phyloP scores from a whole-genome alignment of 2,888 invertebrate species.

The Metallyticus violacea region DNA sequence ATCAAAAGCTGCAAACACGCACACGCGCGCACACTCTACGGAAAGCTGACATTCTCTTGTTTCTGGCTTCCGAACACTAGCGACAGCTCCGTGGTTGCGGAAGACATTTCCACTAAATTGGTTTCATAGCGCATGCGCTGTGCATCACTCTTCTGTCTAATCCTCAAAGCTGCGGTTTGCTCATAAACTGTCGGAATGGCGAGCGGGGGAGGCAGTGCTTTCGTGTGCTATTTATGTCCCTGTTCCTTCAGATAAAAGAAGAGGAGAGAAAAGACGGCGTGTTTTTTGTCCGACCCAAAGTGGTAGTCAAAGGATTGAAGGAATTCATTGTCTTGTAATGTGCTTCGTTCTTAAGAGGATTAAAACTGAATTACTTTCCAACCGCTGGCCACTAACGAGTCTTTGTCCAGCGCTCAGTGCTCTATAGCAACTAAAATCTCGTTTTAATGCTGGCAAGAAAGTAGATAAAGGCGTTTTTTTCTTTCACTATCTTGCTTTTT shows the following conservation, averaged over 20 bases:
- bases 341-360: background rate
- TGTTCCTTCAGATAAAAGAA: background rate
- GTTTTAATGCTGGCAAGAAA: background rate
- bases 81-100: background rate
- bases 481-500: too few species aligned
- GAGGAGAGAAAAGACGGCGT: too few species aligned
- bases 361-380: background rate
- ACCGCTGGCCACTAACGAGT: background rate
- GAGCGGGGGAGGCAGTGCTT: too few species aligned
- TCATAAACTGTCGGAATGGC: background rate
- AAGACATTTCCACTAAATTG: background rate
- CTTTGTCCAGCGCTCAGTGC: background rate
- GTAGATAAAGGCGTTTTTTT: too few species aligned
- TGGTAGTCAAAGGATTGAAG: too few species aligned
- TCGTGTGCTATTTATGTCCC: background rate
- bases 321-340: background rate
- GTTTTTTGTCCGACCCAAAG: too few species aligned
- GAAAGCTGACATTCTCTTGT: background rate
- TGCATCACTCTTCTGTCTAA: background rate
- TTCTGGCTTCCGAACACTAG: background rate
- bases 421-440: background rate
- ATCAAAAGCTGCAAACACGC: conserved; percentile 9
- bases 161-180: background rate
- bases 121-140: background rate
- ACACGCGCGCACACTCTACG: too few species aligned